Percentiles rank a stretch among this genome's conserved stretches.
Conservation (phyloP, 2,888 invertebrate genomes). For the Emmelina monodactyla region DNA sequence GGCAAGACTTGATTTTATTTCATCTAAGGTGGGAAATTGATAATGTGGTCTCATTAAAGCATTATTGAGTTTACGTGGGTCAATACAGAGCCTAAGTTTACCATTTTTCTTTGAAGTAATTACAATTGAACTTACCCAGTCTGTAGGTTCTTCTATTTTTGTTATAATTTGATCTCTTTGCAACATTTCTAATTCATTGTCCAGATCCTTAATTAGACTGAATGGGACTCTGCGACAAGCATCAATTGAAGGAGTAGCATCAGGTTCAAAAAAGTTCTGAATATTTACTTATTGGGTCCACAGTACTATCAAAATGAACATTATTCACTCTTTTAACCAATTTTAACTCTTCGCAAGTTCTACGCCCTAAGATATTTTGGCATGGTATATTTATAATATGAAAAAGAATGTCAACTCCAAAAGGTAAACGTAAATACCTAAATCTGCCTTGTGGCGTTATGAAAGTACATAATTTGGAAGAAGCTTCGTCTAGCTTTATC, state of each 20-base stretch:
- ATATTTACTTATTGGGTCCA: neutral
- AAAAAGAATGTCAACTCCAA: too few relatives aligned
- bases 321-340: neutral
- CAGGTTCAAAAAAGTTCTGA: neutral
- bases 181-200: neutral
- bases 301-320: neutral
- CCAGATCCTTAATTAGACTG: neutral
- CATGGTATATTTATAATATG: slow-evolving; percentile 1
- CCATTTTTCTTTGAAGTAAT: slow-evolving; percentile 14
- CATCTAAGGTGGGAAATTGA: slow-evolving; percentile 17
- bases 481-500: slow-evolving; percentile 9
- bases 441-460: neutral
- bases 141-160: slow-evolving; percentile 11
- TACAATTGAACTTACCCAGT: slow-evolving; percentile 16
- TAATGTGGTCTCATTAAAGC: slow-evolving; percentile 16
- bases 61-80: slow-evolving; percentile 17
- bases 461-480: neutral
- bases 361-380: neutral
- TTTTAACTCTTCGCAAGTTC: neutral
- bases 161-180: neutral
- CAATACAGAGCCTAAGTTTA: slow-evolving; percentile 16
- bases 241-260: neutral
- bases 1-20: slow-evolving; percentile 8
- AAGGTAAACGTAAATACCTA: neutral
- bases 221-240: slow-evolving; percentile 1